Evolutionary conservation across 2,797 vertebrate genomes (phyloP), one percentile per base, ranked within the genome.

Genomic region (Glyptemys insculpta): DNA sequence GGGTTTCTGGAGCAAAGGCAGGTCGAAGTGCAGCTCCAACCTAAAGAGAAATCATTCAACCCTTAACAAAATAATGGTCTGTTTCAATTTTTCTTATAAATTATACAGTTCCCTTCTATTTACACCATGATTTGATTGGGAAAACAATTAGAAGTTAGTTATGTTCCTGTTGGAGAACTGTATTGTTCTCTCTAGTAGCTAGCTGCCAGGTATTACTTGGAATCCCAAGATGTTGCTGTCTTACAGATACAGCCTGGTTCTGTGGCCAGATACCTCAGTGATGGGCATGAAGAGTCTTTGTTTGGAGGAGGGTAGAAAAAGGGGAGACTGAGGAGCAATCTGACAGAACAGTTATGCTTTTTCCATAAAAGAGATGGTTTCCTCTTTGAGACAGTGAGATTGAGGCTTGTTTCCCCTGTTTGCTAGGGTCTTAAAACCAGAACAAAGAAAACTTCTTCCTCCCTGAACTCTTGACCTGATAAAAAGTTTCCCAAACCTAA

Each of bases 1-100:
- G 98, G 8, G 99, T 99, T 44, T 99, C 99, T 0, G 98, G 96
- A 85, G 98, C 87, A 96, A 99, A 99, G 86, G 99, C 99, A 37
- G 99, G 99, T 97, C 99, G 99, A 94, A 99, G 99, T 72, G 99
- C 99, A 88, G 99, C 99, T 97, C 99, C 99, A 52, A 99, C 99
- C 99, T 99, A 91, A 86, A 94, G 93, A 95, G 49, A 96, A 96
- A 78, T 93, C 53, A 96, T 5, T 96, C 4, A 79, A 83, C 27
- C 85, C 12, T 86, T 85, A 54, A 90, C 57, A 52, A 59, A 89
- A 44, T 23, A 85, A 79, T 11, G 68, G 84, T 15, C 54, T 3
- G 92, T 78, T 21, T 79, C 50, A 81, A 81, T 92, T 92, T 92
- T 50, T 87, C 86, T 90, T 87, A 84, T 54, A 92, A 95, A 52